Base-by-base conservation (phyloP, 1,140 invertebrate genomes). In the Atta colombica region DNA sequence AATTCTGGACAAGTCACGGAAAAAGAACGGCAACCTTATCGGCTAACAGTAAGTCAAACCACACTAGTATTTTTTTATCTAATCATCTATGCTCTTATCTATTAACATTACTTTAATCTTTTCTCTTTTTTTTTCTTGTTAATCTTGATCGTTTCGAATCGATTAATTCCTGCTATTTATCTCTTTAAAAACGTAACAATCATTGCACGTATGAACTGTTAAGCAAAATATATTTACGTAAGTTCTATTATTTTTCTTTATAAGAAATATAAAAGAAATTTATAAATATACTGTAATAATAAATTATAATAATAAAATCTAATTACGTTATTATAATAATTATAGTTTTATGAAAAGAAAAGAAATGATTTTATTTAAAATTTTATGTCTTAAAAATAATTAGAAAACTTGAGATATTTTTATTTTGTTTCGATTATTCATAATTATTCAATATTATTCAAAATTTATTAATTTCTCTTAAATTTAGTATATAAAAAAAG, bases 21-120 rank as follows among this genome's bases (percentile, higher is more conserved):
- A 58, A 60, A 25, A 51, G 53, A 66, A 51, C 51, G 21, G n/a
- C 51, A 21, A 78, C 61, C 28, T 88, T 88, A 80, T 90, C 87
- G 21, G 21, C 21, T 21, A 21, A 21, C 21, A 72, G 89, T 90
- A 63, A 90, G 88, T 89, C 21, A 35, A 84, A 51, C 18, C 72
- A 7, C 35, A 68, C 25, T 68, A 28, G 7, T 28, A 28, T 87
- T 85, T 88, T 25, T 90, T 82, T 78, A 86, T 74, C 53, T 12
- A 90, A 71, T 88, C 71, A 90, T 90, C 81, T 25, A 51, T 69
- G 85, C 28, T 88, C 77, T 91, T 88, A 39, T 35, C 31, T 35
- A 35, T 35, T 35, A 89, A 85, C 68, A 21, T 39, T 21, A 69
- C 35, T 80, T 88, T n/a, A 63, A 77, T 66, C 28, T 39, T 51